These are phyloP conservation scores for Pharmacophagus antenor DNA, from an alignment of 2,888 invertebrate species.

Conservation along the genomic window DNA sequence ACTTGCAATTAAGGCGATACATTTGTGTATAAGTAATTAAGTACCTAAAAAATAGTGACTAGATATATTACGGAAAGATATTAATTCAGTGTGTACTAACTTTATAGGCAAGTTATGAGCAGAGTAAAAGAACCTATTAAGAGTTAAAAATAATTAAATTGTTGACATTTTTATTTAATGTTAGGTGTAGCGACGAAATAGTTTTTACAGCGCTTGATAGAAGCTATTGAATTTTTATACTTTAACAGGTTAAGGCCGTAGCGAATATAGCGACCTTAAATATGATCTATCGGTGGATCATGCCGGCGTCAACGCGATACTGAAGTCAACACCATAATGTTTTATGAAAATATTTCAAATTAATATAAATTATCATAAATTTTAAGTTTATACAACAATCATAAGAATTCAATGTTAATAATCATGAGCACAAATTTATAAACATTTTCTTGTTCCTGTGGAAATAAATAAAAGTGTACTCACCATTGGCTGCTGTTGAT, in stretches of 20 bases:
- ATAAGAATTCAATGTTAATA: not conserved
- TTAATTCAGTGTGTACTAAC: not conserved
- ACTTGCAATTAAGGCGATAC: not conserved
- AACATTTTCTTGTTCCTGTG: not conserved
- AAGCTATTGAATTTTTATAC: too few species aligned
- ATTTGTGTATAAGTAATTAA: not conserved
- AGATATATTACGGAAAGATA: not conserved
- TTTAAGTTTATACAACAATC: not conserved
- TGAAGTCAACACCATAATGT: not conserved
- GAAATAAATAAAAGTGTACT: conserved; percentile 46
- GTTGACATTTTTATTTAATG: not conserved
- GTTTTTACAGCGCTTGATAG: too few species aligned
- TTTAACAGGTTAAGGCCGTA: too few species aligned
- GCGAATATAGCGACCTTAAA: too few species aligned
- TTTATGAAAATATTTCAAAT: not conserved
- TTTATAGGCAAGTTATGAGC: not conserved
- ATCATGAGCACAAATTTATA: not conserved
- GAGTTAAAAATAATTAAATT: not conserved
- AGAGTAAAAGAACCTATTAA: not conserved
- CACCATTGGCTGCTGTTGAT: conserved; percentile 74
- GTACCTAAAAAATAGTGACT: too few species aligned
- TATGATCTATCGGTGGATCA: too few species aligned
- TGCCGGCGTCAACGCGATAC: too few species aligned
- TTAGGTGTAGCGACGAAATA: too few species aligned
- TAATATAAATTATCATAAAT: not conserved